These are phyloP conservation scores for Macrotus californicus DNA, from an alignment of 2,113 vertebrate species.

Conservation along the genomic window DNA sequence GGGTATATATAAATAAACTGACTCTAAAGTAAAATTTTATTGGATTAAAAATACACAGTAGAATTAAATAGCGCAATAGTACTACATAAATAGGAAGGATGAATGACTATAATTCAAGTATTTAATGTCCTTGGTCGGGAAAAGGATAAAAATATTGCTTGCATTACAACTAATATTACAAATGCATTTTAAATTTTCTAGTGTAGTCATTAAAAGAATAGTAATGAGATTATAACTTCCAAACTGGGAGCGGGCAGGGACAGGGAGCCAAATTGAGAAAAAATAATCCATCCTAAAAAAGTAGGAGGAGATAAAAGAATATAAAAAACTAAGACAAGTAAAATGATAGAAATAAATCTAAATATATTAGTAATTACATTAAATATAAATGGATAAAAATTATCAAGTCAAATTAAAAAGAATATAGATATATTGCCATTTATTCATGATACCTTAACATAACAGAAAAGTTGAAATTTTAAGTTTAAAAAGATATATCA, in stretches of 20 bases:
- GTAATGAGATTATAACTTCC: not conserved
- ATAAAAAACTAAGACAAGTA: not conserved
- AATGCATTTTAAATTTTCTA: not conserved
- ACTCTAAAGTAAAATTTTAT: not conserved
- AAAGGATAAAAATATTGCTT: not conserved
- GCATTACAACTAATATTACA: not conserved
- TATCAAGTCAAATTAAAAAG: not conserved
- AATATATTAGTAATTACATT: not conserved
- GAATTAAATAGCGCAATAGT: not conserved
- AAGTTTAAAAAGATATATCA: not conserved
- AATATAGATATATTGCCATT: not conserved
- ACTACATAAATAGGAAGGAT: not conserved
- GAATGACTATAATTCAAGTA: not conserved
- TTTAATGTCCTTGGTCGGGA: not conserved
- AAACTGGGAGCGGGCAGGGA: not conserved
- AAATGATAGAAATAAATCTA: not conserved
- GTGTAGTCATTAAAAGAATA: not conserved
- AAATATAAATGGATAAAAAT: not conserved
- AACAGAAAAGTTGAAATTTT: not conserved
- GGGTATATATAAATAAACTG: not conserved
- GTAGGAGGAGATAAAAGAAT: not conserved
- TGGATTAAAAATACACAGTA: not conserved
- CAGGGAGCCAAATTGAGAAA: not conserved
- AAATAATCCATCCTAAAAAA: not conserved
- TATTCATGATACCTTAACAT: not conserved